A percentile compares a stretch with the other conserved stretches of the same genome.
phyloP scores from a whole-genome alignment of 2,113 vertebrate genomes.

The Megaceryle maxima region DNA sequence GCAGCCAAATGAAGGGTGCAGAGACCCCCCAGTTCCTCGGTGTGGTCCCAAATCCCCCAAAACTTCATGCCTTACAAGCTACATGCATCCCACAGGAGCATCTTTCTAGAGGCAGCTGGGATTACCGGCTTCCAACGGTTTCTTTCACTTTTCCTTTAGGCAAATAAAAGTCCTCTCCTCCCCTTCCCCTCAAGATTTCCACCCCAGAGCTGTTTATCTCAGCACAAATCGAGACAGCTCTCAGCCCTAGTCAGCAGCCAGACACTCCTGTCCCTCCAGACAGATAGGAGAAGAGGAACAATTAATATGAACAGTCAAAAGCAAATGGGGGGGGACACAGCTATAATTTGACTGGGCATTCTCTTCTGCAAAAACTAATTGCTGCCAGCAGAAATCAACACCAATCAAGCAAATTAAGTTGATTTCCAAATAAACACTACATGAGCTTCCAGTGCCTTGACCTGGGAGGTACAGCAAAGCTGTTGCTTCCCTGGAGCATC shows the following conservation, averaged over 20 bases:
- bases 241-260: background rate
- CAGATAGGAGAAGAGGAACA: background rate
- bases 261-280: background rate
- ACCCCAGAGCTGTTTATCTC: background rate
- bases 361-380: background rate
- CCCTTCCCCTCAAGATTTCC: background rate
- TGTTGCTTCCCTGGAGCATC: background rate
- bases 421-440: background rate
- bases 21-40: background rate
- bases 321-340: accelerated
- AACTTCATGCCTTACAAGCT: background rate
- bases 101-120: background rate
- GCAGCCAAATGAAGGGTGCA: background rate
- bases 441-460: background rate
- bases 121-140: accelerated
- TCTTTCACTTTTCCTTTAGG: background rate
- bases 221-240: background rate
- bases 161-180: background rate
- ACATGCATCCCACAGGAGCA: accelerated
- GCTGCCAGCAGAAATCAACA: slow-evolving; percentile 22
- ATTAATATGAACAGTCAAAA: background rate
- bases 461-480: background rate
- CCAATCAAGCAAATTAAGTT: background rate
- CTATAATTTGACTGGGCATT: accelerated
- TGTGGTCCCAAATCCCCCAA: background rate